These are phyloP conservation scores for Sarcophilus harrisii DNA, from an alignment of 2,797 vertebrate species.

Conservation along the genomic window DNA sequence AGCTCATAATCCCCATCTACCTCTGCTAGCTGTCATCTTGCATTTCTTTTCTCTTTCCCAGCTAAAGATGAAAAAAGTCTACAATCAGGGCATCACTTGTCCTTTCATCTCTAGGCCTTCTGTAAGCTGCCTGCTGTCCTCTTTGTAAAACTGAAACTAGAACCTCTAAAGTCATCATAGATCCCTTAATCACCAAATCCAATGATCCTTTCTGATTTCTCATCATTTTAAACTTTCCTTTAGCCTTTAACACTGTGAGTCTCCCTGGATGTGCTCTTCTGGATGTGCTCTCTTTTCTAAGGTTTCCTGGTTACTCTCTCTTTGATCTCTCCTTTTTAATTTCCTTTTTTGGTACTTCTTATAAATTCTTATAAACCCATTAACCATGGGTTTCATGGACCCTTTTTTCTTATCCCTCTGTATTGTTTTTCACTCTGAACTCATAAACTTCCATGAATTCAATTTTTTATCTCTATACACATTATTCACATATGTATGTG, in stretches of 20 bases:
- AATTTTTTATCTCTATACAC: not conserved
- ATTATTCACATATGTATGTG: not conserved
- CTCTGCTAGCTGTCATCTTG: not conserved
- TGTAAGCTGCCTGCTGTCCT: not conserved
- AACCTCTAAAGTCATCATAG: not conserved
- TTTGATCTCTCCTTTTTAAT: not conserved
- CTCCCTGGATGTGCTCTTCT: not conserved
- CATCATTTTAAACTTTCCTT: not conserved
- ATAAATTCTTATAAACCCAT: not conserved
- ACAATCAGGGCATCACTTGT: not conserved
- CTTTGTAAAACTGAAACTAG: not conserved
- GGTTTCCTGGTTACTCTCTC: not conserved
- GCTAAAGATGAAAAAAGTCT: not conserved
- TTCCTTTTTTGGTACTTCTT: not conserved
- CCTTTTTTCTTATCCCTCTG: not conserved
- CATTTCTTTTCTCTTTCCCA: not conserved
- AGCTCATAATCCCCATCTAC: not conserved
- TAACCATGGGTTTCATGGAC: not conserved
- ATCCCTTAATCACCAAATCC: not conserved
- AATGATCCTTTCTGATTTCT: not conserved
- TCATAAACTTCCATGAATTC: not conserved
- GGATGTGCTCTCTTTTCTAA: not conserved
- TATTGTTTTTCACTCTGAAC: not conserved
- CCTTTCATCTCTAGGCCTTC: not conserved
- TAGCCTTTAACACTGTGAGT: not conserved